Conservation (phyloP, 2,888 invertebrate species). For the Lithophane ornitopus region DNA sequence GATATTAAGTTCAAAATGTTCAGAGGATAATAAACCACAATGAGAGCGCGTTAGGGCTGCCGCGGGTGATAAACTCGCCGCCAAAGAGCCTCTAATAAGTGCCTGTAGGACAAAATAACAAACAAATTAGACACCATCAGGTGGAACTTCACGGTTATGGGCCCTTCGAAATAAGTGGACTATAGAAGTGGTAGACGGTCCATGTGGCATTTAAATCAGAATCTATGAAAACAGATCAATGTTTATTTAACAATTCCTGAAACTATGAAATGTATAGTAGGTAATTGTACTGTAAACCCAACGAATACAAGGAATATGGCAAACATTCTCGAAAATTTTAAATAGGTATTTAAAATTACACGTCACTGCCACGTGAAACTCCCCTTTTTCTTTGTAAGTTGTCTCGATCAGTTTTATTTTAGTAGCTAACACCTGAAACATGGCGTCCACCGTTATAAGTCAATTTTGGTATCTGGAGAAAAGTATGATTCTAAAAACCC, state of each 20-base stretch:
- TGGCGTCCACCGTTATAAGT: too few relatives aligned
- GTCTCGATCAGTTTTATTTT: too few relatives aligned
- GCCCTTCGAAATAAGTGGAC: conserved; percentile 50
- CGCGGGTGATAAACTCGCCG: conserved; percentile 63
- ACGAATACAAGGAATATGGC: too few relatives aligned
- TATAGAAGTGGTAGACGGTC: conserved; percentile 44
- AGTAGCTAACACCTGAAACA: too few relatives aligned
- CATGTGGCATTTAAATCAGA: not conserved
- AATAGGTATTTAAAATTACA: too few relatives aligned
- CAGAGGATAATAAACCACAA: conserved; percentile 53
- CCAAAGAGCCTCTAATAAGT: conserved; percentile 79
- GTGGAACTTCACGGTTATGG: conserved; percentile 64
- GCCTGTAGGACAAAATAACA: conserved; percentile 84
- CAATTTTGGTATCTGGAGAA: not conserved
- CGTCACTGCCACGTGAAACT: too few relatives aligned
- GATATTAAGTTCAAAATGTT: conserved; percentile 51
- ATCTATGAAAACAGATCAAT: too few relatives aligned
- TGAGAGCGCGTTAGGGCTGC: conserved; percentile 55
- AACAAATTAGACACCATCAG: conserved; percentile 77
- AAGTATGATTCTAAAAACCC: not conserved
- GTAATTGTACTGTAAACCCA: too few relatives aligned
- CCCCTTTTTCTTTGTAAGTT: too few relatives aligned
- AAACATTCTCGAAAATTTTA: too few relatives aligned
- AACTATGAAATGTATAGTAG: too few relatives aligned
- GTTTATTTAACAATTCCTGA: too few relatives aligned